Evolutionary conservation across 2,888 invertebrate species (phyloP).

Genomic region (Pachydiplax longipennis): DNA sequence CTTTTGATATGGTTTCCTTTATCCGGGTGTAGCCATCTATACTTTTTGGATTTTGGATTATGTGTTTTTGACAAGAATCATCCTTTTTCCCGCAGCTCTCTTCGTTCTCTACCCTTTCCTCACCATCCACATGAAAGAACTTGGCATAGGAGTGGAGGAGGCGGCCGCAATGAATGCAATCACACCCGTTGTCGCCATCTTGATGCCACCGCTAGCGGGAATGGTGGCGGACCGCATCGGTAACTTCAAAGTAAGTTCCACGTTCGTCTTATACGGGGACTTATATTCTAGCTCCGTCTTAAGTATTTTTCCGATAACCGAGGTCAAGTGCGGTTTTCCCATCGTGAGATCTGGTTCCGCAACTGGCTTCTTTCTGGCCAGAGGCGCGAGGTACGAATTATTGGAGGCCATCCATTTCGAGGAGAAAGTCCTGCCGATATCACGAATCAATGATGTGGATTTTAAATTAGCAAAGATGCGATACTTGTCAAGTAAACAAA

Average conservation of each 20-base stretch:
- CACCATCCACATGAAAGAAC: slow-evolving; percentile 80
- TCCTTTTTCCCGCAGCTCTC: slow-evolving; percentile 64
- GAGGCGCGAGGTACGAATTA: no score
- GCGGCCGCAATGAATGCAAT: slow-evolving; percentile 82
- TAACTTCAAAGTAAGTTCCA: slow-evolving; percentile 73
- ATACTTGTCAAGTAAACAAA: no score
- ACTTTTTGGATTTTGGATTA: neutral
- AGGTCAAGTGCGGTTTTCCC: no score
- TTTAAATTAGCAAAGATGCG: no score
- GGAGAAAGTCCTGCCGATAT: no score
- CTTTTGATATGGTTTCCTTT: neutral
- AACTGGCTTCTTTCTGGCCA: no score
- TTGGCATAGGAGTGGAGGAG: slow-evolving; percentile 81
- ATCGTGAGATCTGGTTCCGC: no score
- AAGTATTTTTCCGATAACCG: no score
- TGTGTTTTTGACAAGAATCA: neutral
- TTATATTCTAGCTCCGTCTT: no score
- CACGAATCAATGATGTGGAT: no score
- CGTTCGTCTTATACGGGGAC: no score
- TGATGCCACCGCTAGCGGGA: slow-evolving; percentile 80
- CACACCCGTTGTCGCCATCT: slow-evolving; percentile 76
- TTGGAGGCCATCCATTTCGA: no score
- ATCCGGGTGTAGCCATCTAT: neutral
- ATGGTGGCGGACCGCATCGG: slow-evolving; percentile 81
- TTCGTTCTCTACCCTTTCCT: slow-evolving; percentile 80